These are phyloP conservation scores for Falco cherrug DNA, from an alignment of 2,797 vertebrate genomes.

Conservation along the genomic window DNA sequence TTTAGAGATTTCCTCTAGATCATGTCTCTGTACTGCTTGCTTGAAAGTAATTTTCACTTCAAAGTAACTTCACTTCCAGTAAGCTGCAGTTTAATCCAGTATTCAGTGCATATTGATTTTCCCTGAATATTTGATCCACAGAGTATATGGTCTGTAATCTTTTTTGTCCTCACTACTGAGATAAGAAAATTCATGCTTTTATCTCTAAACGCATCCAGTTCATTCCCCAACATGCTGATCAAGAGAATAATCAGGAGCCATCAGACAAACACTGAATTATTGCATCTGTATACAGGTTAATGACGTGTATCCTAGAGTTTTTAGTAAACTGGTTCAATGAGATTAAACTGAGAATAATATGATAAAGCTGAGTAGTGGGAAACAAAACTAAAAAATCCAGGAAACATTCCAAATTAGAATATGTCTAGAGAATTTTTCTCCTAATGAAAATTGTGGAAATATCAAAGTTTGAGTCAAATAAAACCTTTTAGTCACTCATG, in stretches of 20 bases:
- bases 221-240: neutral
- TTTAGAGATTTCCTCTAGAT: neutral
- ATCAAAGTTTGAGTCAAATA: neutral
- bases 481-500: neutral
- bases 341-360: neutral
- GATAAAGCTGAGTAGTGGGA: neutral
- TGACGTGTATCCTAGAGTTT: neutral
- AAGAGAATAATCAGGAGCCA: neutral
- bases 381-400: neutral
- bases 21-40: neutral
- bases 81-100: neutral
- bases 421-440: neutral
- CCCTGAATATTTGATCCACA: neutral
- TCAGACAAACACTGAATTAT: neutral
- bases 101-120: neutral
- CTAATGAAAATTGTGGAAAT: neutral
- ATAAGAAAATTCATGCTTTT: neutral
- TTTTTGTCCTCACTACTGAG: neutral
- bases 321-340: neutral
- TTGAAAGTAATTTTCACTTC: neutral
- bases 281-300: neutral
- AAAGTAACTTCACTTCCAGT: neutral
- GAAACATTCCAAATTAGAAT: neutral
- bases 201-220: neutral
- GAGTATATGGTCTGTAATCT: neutral